Conservation (phyloP, 2,113 vertebrate species). For the Cyphomyrus discorhynchus region DNA sequence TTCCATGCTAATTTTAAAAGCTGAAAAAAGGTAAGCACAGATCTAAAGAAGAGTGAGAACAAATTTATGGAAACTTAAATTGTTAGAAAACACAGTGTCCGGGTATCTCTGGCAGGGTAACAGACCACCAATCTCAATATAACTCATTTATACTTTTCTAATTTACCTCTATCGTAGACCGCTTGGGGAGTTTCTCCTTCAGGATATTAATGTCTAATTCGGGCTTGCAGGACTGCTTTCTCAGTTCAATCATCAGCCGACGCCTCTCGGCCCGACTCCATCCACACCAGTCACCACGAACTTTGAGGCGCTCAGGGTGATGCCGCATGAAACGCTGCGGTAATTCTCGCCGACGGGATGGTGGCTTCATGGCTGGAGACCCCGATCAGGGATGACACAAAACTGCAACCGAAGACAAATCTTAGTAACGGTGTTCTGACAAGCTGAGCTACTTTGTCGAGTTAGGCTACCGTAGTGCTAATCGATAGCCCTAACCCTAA, state of each 20-base stretch:
- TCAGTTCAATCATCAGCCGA: slow-evolving; percentile 4
- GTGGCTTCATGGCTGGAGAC: slow-evolving; percentile 26
- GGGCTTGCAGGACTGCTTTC: background rate
- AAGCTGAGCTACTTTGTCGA: no score
- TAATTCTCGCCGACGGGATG: slow-evolving; percentile 10
- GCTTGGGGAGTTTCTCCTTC: slow-evolving; percentile 21
- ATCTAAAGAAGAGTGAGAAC: background rate
- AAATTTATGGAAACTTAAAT: background rate
- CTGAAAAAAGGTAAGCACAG: background rate
- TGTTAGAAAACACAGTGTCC: background rate
- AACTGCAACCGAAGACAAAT: background rate
- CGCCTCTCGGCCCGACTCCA: slow-evolving; percentile 20
- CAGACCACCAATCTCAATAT: background rate
- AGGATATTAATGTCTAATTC: slow-evolving; percentile 12
- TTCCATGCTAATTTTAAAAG: background rate
- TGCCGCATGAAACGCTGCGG: slow-evolving; percentile 19
- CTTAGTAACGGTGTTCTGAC: background rate
- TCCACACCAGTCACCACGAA: background rate
- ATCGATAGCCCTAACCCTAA: no score
- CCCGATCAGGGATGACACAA: background rate
- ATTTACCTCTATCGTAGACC: slow-evolving; percentile 34
- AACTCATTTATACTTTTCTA: background rate
- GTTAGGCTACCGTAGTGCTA: no score
- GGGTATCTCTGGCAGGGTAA: background rate
- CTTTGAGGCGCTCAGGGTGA: background rate